Base-by-base conservation (phyloP, 2,797 vertebrate species). In the Selene dorsalis region DNA sequence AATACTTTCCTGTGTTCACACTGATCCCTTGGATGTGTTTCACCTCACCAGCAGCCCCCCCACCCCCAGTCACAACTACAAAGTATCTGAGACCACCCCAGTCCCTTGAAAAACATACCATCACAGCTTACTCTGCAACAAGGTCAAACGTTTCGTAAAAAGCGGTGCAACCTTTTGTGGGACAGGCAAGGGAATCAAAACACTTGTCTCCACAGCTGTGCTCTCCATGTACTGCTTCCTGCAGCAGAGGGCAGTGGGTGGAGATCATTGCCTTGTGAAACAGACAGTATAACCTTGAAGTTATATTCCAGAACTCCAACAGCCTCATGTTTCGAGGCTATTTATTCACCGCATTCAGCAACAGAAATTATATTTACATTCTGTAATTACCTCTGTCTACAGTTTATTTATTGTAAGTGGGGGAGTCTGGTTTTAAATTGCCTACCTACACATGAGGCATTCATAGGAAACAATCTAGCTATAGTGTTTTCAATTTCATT, bases 181-280 rank as follows among this genome's bases (percentile, higher is more conserved):
- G 82, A 77, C 57, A 22, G 47, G 74, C 67, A 55, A 77, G 78
- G 38, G 58, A 87, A 88, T 89, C 73, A 78, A 88, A 91, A 88
- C 85, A 88, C 47, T 52, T 35, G 87, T 84, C 76, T 76, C 59
- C 67, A 48, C 92, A 93, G 89, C 88, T 93, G 91, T 56, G 68
- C 79, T 69, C 86, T 60, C 70, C 82, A 72, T 89, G 90, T 64
- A 83, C 47, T 41, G 53, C 43, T 75, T 84, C 81, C 69, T 69
- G 62, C 56, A 68, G 43, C 69, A 69, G 68, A 75, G 67, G 32
- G 60, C 53, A 57, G 59, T 11, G 26, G 67, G 43, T 24, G 73
- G 74, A 41, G 20, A 61, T 2, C 55, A 28, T 45, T 69, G 61
- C 50, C 26, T 67, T 61, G 28, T 20, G 17, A 65, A 79, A 72